A percentile compares a stretch with the other conserved stretches of the same genome.
These are phyloP conservation scores for Eledona agricola DNA, from an alignment of 2,888 invertebrate genomes.

Conservation along the genomic window DNA sequence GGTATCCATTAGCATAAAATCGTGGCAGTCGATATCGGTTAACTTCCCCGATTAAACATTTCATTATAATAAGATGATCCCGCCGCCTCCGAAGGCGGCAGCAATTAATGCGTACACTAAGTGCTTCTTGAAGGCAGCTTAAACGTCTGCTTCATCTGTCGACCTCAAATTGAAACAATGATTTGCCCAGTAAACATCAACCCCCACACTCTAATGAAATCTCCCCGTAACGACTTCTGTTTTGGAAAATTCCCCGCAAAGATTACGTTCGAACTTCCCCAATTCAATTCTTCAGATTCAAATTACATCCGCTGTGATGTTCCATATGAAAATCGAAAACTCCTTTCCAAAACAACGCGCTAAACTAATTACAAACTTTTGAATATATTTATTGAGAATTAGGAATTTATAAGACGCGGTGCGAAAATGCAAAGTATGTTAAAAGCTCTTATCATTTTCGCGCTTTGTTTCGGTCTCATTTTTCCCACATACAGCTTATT, in stretches of 20 bases:
- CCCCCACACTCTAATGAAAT: constrained; percentile 33
- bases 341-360: constrained; percentile 14
- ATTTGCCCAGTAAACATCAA: constrained; percentile 34
- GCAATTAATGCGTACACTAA: constrained; percentile 44
- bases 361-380: constrained; percentile 25
- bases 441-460: constrained; percentile 30
- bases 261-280: constrained; percentile 44
- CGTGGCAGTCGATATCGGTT: constrained; percentile 43
- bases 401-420: constrained; percentile 16
- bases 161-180: constrained; percentile 32
- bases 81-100: constrained; percentile 38
- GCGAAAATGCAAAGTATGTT: constrained; percentile 23
- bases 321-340: constrained; percentile 30
- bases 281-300: constrained; percentile 47
- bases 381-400: too few species aligned
- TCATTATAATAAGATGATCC: constrained; percentile 45
- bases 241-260: constrained; percentile 31
- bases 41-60: constrained; percentile 43
- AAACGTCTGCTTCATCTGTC: constrained; percentile 30
- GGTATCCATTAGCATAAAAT: constrained; percentile 40
- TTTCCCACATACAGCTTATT: constrained; percentile 37
- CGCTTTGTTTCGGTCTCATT: constrained; percentile 31
- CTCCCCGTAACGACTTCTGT: constrained; percentile 34
- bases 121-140: constrained; percentile 34
- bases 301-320: constrained; percentile 44